Evolutionary conservation across 1,140 invertebrate species (phyloP).

Genomic region (Uloborus diversus): DNA sequence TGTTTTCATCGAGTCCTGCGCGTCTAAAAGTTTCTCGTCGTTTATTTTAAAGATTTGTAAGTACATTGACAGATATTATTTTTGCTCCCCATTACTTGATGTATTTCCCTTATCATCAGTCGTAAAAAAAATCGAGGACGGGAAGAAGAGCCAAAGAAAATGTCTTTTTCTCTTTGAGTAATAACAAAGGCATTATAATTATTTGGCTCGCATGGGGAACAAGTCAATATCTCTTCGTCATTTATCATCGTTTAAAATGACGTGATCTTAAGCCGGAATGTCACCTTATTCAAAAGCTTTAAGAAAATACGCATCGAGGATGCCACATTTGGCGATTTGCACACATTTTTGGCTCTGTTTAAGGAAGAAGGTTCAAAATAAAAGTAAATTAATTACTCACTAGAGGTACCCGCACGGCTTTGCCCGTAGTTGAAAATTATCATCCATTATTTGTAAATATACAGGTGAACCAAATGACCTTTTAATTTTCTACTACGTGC

Average conservation of each 20-base stretch:
- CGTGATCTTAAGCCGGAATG: constrained; percentile 22
- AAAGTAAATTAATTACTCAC: no score
- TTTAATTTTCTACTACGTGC: no score
- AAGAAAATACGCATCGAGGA: background rate
- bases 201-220: constrained; percentile 17
- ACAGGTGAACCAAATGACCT: no score
- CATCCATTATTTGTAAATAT: no score
- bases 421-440: no score
- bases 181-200: constrained; percentile 40
- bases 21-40: constrained; percentile 13
- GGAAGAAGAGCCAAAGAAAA: constrained; percentile 24
- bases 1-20: background rate
- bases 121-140: background rate
- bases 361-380: background rate
- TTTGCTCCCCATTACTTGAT: constrained; percentile 43
- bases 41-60: constrained; percentile 48
- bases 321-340: constrained; percentile 19
- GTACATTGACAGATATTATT: constrained; percentile 37
- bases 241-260: constrained; percentile 51
- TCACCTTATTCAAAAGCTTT: constrained; percentile 33
- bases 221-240: constrained; percentile 47
- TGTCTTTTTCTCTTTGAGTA: constrained; percentile 33
- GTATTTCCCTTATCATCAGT: constrained; percentile 24
- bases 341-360: background rate
- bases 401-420: no score